Conservation (phyloP, 2,797 vertebrate genomes). For the Pseudocheirus occidentalis region DNA sequence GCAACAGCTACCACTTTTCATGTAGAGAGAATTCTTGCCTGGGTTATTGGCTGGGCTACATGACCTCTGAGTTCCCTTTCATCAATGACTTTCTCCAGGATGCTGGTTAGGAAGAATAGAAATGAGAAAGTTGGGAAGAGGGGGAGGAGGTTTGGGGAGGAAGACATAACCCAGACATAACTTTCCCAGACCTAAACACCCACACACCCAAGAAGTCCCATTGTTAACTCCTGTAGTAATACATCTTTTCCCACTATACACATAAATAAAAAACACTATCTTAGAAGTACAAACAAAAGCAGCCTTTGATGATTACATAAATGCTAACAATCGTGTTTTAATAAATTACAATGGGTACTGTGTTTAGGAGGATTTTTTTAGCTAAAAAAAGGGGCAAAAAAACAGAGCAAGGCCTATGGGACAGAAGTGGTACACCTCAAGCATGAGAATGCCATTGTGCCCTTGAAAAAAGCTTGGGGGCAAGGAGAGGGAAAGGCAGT, state of each 20-base stretch:
- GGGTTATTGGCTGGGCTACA: neutral
- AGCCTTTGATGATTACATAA: constrained; percentile 15
- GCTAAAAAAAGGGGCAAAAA: constrained; percentile 3
- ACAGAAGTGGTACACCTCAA: constrained; percentile 32
- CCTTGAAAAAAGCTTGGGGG: constrained; percentile 18
- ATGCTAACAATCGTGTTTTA: constrained; percentile 31
- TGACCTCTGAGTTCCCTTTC: neutral
- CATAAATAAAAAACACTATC: neutral
- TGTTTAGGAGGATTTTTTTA: constrained; percentile 30
- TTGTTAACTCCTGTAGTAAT: neutral
- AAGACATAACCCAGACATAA: neutral
- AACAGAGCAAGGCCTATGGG: constrained; percentile 9
- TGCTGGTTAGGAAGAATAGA: neutral
- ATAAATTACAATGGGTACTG: constrained; percentile 33
- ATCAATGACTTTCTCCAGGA: neutral
- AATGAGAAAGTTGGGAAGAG: neutral
- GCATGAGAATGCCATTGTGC: constrained; percentile 55
- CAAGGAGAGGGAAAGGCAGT: constrained; percentile 29
- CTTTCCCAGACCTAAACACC: neutral
- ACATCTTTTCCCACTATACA: neutral
- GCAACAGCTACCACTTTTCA: neutral
- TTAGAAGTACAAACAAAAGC: constrained; percentile 14
- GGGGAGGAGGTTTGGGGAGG: neutral
- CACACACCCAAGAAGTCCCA: neutral
- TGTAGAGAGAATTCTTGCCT: neutral